phyloP scores from a whole-genome alignment of 1,140 invertebrate species.

The Pseudomyrmex pallidus region DNA sequence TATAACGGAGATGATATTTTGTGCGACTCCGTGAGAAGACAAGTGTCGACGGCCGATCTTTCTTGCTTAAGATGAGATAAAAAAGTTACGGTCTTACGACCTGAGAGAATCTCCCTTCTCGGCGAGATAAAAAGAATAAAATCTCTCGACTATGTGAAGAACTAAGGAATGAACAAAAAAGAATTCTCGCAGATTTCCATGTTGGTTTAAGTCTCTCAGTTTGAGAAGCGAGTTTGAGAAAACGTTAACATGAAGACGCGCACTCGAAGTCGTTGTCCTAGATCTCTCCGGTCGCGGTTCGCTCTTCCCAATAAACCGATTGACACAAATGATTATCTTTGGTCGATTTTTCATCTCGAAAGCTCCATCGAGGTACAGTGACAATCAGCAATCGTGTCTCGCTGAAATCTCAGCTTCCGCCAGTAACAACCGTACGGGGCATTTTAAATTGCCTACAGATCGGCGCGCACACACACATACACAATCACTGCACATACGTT shows the following conservation, averaged over 20 bases:
- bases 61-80: not conserved
- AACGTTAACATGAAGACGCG: slow-evolving; percentile 6
- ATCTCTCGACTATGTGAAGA: slow-evolving; percentile 12
- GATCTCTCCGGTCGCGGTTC: not conserved
- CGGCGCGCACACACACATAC: slow-evolving; percentile 8
- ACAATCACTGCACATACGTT: slow-evolving; percentile 35
- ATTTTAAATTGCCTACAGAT: slow-evolving; percentile 30
- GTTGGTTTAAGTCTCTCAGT: not conserved
- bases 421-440: not conserved
- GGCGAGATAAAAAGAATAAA: slow-evolving; percentile 10
- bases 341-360: not conserved
- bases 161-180: slow-evolving; percentile 5
- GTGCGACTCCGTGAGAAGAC: not conserved
- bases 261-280: slow-evolving; percentile 6
- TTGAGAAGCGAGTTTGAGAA: not conserved
- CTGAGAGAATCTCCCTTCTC: not conserved
- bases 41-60: not conserved
- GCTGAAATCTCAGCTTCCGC: slow-evolving; percentile 15
- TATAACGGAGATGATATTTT: not conserved
- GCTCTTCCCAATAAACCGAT: slow-evolving; percentile 5
- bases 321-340: not conserved
- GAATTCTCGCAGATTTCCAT: not conserved
- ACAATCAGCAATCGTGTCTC: slow-evolving; percentile 17
- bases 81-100: not conserved
- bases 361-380: not conserved